Conservation (phyloP, 1,140 invertebrate genomes). For the Portunus trituberculatus region DNA sequence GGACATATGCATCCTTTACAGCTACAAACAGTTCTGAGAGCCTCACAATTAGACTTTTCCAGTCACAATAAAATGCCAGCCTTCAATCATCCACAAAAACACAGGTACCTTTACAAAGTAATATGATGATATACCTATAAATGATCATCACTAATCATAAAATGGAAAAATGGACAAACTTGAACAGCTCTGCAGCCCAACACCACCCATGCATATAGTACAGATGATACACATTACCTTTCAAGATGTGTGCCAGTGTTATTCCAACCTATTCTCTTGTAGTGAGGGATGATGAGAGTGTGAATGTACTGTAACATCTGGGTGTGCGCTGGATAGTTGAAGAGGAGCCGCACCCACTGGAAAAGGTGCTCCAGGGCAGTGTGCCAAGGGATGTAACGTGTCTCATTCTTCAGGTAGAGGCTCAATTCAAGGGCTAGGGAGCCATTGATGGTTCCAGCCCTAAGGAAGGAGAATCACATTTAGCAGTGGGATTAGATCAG, state of each 20-base stretch:
- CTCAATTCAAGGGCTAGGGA: conserved; percentile 86
- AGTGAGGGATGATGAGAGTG: conserved; percentile 84
- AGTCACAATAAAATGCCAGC: background rate
- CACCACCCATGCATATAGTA: background rate
- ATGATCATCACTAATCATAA: background rate
- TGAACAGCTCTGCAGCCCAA: background rate
- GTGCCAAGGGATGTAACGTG: conserved; percentile 88
- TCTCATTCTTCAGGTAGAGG: conserved; percentile 87
- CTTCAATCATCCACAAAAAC: background rate
- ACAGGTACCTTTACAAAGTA: too few relatives aligned
- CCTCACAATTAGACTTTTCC: too few relatives aligned
- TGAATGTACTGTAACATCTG: conserved; percentile 85
- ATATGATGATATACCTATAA: too few relatives aligned
- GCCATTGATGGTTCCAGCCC: conserved; percentile 87
- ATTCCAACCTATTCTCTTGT: conserved; percentile 85
- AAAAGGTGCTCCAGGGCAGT: conserved; percentile 87
- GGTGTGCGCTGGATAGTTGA: conserved; percentile 85
- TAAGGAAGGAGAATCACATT: conserved; percentile 78
- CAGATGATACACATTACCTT: conserved; percentile 81
- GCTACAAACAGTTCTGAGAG: too few relatives aligned
- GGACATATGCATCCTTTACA: too few relatives aligned
- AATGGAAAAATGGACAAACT: background rate
- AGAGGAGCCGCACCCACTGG: conserved; percentile 85
- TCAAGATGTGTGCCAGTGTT: conserved; percentile 86
- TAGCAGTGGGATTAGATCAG: background rate